Percentiles rank a stretch among this genome's conserved stretches.
Evolutionary conservation across 2,888 invertebrate species (phyloP).

Genomic region (Proisotoma minuta): DNA sequence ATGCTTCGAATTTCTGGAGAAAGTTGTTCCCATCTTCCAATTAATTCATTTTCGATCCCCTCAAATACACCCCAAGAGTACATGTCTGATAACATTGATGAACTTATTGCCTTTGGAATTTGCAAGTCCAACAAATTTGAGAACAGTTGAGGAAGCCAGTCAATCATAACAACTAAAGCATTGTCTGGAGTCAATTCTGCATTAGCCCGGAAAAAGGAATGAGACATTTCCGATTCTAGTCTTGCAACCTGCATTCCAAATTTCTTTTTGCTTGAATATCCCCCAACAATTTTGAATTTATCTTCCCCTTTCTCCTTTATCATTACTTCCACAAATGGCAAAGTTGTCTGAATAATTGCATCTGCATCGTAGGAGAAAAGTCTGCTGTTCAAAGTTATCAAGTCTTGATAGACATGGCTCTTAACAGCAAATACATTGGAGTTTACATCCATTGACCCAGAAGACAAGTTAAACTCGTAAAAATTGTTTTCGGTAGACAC

Average conservation of each 20-base stretch:
- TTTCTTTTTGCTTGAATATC: slow-evolving; percentile 48
- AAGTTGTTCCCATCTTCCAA: slow-evolving; percentile 28
- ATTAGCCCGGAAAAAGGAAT: slow-evolving; percentile 45
- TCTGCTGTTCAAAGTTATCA: background rate
- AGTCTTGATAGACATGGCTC: background rate
- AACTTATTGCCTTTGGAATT: slow-evolving; percentile 5
- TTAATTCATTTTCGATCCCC: slow-evolving; percentile 29
- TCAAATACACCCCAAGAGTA: slow-evolving; percentile 10
- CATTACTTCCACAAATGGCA: slow-evolving; percentile 35
- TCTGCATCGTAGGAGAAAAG: background rate
- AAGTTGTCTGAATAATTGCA: background rate
- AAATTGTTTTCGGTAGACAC: background rate
- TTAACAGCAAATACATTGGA: background rate
- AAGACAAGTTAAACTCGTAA: background rate
- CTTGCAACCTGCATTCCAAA: slow-evolving; percentile 46
- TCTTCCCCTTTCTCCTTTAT: slow-evolving; percentile 26
- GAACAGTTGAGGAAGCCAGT: slow-evolving; percentile 48
- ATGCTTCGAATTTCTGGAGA: slow-evolving; percentile 16
- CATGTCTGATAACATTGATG: slow-evolving; percentile 9
- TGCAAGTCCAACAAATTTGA: slow-evolving; percentile 19
- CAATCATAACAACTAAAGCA: slow-evolving; percentile 46
- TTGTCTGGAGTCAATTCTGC: slow-evolving; percentile 48
- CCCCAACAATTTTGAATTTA: slow-evolving; percentile 42
- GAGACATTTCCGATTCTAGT: slow-evolving; percentile 44
- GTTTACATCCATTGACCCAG: background rate